A percentile compares a stretch with the other conserved stretches of the same genome.
These are phyloP conservation scores for Acanthis flammea DNA, from an alignment of 2,797 vertebrate species.

Conservation along the genomic window DNA sequence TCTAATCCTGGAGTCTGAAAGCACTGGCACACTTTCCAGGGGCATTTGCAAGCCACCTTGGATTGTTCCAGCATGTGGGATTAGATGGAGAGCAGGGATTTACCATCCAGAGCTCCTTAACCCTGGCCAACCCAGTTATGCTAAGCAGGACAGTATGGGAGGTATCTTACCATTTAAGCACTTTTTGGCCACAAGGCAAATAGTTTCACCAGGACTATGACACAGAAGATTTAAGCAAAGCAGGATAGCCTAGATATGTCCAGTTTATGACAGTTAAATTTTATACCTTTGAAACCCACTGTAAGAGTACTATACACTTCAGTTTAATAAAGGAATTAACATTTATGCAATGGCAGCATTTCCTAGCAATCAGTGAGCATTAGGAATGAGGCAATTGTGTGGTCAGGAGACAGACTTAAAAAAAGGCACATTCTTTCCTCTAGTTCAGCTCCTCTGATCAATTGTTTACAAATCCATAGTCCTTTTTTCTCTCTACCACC, in stretches of 20 bases:
- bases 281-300: not conserved
- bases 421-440: not conserved
- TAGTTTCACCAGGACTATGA: not conserved
- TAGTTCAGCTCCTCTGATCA: not conserved
- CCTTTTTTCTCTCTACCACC: not conserved
- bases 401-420: not conserved
- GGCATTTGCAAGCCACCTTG: not conserved
- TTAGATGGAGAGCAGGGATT: not conserved
- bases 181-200: not conserved
- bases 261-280: not conserved
- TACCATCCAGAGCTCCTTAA: not conserved
- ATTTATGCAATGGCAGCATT: not conserved
- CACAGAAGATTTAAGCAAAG: not conserved
- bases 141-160: not conserved
- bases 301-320: not conserved
- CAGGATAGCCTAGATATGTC: not conserved
- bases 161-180: not conserved
- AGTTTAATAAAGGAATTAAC: not conserved
- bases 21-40: not conserved
- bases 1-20: not conserved
- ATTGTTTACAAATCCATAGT: conserved; percentile 25
- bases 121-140: not conserved
- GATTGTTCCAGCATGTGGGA: not conserved
- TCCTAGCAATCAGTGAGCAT: not conserved
- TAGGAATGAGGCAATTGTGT: not conserved